These are phyloP conservation scores for Tyrannus savana DNA, from an alignment of 2,113 vertebrate species.

Conservation along the genomic window DNA sequence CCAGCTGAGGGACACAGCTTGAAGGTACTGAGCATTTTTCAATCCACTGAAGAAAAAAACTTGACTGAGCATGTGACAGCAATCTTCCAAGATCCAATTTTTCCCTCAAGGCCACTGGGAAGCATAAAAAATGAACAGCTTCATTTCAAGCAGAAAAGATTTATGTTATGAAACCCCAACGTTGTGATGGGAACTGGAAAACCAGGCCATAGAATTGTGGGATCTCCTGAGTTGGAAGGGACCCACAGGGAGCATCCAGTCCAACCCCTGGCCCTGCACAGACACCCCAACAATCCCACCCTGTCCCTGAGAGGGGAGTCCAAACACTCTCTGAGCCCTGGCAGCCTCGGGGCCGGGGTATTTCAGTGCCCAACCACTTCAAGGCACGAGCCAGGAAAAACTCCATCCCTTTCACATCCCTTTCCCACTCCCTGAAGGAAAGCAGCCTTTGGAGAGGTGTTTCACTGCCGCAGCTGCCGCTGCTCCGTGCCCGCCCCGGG, in stretches of 20 bases:
- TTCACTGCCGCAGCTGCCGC: not conserved
- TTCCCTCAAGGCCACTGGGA: not conserved
- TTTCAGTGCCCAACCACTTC: not conserved
- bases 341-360: not conserved
- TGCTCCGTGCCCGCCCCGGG: not conserved
- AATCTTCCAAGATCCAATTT: not conserved
- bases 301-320: not conserved
- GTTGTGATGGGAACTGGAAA: not conserved
- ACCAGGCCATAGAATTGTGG: not conserved
- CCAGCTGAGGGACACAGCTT: not conserved
- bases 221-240: not conserved
- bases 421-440: not conserved
- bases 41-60: not conserved
- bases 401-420: not conserved
- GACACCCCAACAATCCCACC: not conserved
- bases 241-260: accelerated
- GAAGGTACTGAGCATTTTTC: not conserved
- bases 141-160: not conserved
- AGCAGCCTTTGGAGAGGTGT: not conserved
- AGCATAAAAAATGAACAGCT: not conserved
- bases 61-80: not conserved
- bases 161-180: not conserved
- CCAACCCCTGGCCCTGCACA: accelerated
- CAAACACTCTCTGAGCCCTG: not conserved
- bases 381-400: not conserved